A percentile compares a stretch with the other conserved stretches of the same genome.
Evolutionary conservation across 2,888 invertebrate genomes (phyloP).

Genomic region (Brenthis hecate): DNA sequence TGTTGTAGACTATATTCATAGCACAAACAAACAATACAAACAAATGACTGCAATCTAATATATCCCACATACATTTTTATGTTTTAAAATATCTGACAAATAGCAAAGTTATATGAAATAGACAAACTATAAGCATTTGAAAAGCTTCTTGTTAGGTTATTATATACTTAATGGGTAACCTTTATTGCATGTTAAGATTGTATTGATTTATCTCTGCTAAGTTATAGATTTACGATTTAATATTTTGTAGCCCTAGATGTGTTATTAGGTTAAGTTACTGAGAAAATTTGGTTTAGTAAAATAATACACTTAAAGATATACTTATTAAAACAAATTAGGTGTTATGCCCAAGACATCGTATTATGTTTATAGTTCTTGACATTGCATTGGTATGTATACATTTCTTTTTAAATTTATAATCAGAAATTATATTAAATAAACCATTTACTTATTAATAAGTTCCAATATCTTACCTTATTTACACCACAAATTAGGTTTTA

Average conservation of each 20-base stretch:
- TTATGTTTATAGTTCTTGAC: background rate
- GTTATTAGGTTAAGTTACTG: background rate
- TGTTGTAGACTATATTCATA: too few species aligned
- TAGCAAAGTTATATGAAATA: too few species aligned
- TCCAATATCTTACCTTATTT: too few species aligned
- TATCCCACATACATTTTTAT: too few species aligned
- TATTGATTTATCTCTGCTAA: conserved; percentile 14
- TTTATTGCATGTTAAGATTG: conserved; percentile 2
- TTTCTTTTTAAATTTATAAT: too few species aligned
- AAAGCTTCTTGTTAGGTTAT: background rate
- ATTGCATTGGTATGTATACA: too few species aligned
- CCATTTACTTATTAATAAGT: too few species aligned
- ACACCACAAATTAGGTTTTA: too few species aligned
- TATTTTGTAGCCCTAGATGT: conserved; percentile 13
- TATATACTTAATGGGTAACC: background rate
- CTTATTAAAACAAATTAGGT: background rate
- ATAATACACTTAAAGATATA: conserved; percentile 1
- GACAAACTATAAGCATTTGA: background rate
- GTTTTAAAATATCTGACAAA: too few species aligned
- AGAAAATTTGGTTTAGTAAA: conserved; percentile 5
- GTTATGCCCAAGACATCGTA: background rate
- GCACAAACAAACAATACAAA: too few species aligned
- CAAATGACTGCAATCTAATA: too few species aligned
- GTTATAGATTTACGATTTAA: conserved; percentile 9
- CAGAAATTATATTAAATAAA: too few species aligned